Percentiles rank a stretch among this genome's conserved stretches.
These are phyloP conservation scores for Drosophila kanapiae DNA, from an alignment of 1,140 invertebrate species.

Conservation along the genomic window DNA sequence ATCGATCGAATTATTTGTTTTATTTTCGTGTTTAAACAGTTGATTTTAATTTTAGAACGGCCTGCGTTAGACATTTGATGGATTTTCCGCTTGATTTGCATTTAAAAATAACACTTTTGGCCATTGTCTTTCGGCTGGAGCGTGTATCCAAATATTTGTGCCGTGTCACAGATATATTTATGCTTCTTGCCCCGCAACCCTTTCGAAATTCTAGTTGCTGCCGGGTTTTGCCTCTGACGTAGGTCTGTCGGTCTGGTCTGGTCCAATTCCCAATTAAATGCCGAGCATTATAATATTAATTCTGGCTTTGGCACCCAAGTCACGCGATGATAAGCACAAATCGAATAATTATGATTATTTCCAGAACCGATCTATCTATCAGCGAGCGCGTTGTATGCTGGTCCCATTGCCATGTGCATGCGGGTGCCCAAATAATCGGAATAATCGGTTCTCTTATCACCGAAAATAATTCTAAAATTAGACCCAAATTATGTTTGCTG, in stretches of 20 bases:
- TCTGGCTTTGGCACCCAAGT: constrained; percentile 42
- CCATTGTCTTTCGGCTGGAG: constrained; percentile 28
- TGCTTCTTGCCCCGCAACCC: background rate
- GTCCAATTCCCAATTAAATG: constrained; percentile 49
- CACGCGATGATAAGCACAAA: constrained; percentile 80
- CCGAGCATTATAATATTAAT: constrained; percentile 32
- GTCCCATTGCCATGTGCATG: background rate
- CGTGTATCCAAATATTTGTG: constrained; percentile 64
- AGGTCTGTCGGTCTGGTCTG: background rate
- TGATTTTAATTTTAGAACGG: constrained; percentile 72
- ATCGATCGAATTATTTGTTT: constrained; percentile 44
- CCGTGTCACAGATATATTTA: constrained; percentile 3
- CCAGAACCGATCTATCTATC: too few relatives aligned
- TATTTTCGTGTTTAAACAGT: constrained; percentile 65
- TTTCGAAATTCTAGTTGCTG: background rate
- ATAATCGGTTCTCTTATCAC: constrained; percentile 2
- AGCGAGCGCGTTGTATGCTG: too few relatives aligned
- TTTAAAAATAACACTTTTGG: constrained; percentile 50
- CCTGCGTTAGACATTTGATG: constrained; percentile 52
- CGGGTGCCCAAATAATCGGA: constrained; percentile 1
- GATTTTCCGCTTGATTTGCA: constrained; percentile 62
- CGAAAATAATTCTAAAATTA: constrained; percentile 4
- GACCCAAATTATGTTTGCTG: background rate
- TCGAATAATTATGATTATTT: constrained; percentile 70
- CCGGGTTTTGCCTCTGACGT: constrained; percentile 52